Evolutionary conservation across 2,797 vertebrate genomes (phyloP).

Genomic region (Cyclopterus lumpus): DNA sequence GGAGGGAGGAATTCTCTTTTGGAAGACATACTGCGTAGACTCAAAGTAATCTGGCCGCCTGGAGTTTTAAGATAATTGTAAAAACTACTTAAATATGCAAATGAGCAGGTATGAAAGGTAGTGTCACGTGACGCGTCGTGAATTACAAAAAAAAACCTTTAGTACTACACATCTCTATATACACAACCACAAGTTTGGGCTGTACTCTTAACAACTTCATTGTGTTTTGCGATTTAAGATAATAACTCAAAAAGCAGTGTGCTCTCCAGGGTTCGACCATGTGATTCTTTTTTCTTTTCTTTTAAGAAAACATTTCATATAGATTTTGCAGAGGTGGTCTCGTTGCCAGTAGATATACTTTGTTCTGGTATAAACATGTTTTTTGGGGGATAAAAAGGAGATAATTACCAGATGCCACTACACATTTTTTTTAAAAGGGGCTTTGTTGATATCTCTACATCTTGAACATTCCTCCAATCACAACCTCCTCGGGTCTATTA

Average conservation of each 20-base stretch:
- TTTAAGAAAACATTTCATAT: not conserved
- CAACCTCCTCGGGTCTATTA: not conserved
- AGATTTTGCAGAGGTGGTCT: not conserved
- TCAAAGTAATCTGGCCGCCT: too few relatives aligned
- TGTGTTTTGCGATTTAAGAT: not conserved
- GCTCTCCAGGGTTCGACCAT: not conserved
- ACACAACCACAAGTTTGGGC: too few relatives aligned
- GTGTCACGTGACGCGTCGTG: too few relatives aligned
- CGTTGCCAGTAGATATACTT: not conserved
- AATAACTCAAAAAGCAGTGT: not conserved
- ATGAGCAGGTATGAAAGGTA: too few relatives aligned
- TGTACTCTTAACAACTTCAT: not conserved
- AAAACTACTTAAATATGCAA: too few relatives aligned
- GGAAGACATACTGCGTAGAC: too few relatives aligned
- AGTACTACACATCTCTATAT: too few relatives aligned
- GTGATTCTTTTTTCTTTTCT: not conserved
- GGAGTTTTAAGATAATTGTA: too few relatives aligned
- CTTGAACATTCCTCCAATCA: not conserved
- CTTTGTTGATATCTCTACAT: not conserved
- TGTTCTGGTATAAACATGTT: not conserved
- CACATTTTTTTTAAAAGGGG: not conserved
- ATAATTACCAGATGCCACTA: not conserved
- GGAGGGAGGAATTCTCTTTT: not conserved
- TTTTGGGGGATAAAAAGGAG: slow-evolving; percentile 1
- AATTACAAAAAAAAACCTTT: too few relatives aligned